Evolutionary conservation across 2,888 invertebrate species (phyloP).

Genomic region (Sturmia bella): DNA sequence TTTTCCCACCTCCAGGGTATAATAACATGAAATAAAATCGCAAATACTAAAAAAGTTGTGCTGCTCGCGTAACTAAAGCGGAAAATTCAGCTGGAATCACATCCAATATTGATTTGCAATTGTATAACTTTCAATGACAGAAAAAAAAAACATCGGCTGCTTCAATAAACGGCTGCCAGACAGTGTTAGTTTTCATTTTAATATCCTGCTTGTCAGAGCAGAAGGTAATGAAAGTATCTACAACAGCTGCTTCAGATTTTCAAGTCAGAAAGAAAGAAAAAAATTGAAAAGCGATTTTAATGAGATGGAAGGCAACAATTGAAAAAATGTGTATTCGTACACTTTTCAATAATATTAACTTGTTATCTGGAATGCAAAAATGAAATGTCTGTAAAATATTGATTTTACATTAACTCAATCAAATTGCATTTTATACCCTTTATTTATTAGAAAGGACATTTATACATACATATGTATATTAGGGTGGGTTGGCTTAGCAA

Average conservation of each 20-base stretch:
- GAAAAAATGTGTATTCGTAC: too few species aligned
- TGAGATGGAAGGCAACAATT: too few species aligned
- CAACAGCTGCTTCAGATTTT: background rate
- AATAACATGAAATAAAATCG: conserved; percentile 32
- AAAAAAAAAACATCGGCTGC: background rate
- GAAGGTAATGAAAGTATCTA: background rate
- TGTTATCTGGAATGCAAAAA: too few species aligned
- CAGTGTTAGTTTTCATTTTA: conserved; percentile 29
- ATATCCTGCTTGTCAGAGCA: conserved; percentile 29
- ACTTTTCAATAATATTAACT: too few species aligned
- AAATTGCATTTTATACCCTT: too few species aligned
- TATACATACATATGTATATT: too few species aligned
- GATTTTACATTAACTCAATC: too few species aligned
- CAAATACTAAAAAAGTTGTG: conserved; percentile 3
- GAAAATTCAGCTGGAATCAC: conserved; percentile 3
- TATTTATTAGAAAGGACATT: too few species aligned
- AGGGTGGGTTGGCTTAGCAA: too few species aligned
- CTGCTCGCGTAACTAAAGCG: background rate
- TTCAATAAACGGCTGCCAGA: conserved; percentile 15
- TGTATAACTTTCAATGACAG: background rate
- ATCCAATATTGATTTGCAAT: conserved; percentile 17
- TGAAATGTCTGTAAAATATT: too few species aligned
- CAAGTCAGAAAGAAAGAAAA: background rate
- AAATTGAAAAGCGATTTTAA: too few species aligned
- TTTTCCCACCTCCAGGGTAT: conserved; percentile 50